A percentile compares a stretch with the other conserved stretches of the same genome.
phyloP scores from a whole-genome alignment of 2,888 invertebrate species.

The Cerceris rybyensis region DNA sequence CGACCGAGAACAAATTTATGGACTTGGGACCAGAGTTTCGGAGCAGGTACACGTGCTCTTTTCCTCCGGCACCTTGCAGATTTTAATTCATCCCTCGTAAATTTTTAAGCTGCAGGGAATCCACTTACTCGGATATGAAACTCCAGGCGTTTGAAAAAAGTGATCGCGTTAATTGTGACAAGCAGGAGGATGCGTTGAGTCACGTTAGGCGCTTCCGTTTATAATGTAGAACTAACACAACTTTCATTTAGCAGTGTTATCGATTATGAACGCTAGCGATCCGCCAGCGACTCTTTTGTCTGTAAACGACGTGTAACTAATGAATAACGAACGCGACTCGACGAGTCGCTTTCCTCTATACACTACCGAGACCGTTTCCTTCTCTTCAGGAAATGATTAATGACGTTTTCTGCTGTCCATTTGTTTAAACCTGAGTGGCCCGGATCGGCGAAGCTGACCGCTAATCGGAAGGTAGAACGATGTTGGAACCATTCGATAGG shows the following conservation, averaged over 20 bases:
- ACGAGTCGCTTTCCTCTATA: constrained; percentile 43
- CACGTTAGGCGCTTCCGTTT: constrained; percentile 9
- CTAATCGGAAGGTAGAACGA: constrained; percentile 38
- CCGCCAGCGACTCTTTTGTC: constrained; percentile 54
- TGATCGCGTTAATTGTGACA: background rate
- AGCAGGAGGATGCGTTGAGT: background rate
- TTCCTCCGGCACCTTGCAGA: constrained; percentile 42
- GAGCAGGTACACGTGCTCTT: constrained; percentile 46
- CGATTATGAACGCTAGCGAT: constrained; percentile 61
- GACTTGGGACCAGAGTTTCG: constrained; percentile 45
- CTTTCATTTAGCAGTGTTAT: constrained; percentile 53
- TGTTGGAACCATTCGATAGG: constrained; percentile 19
- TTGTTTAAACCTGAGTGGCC: constrained; percentile 62
- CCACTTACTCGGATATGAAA: too few relatives aligned
- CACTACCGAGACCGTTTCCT: constrained; percentile 27
- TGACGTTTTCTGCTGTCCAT: constrained; percentile 65
- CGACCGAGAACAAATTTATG: constrained; percentile 60
- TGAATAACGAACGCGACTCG: constrained; percentile 58
- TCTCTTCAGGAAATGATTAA: constrained; percentile 70
- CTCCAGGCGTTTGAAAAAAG: background rate
- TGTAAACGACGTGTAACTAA: constrained; percentile 73
- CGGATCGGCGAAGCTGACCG: constrained; percentile 30
- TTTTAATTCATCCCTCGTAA: constrained; percentile 28
- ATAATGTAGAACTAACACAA: constrained; percentile 47
- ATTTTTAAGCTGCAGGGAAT: background rate